These are phyloP conservation scores for Megalops atlanticus DNA, from an alignment of 2,113 vertebrate genomes.

Conservation along the genomic window DNA sequence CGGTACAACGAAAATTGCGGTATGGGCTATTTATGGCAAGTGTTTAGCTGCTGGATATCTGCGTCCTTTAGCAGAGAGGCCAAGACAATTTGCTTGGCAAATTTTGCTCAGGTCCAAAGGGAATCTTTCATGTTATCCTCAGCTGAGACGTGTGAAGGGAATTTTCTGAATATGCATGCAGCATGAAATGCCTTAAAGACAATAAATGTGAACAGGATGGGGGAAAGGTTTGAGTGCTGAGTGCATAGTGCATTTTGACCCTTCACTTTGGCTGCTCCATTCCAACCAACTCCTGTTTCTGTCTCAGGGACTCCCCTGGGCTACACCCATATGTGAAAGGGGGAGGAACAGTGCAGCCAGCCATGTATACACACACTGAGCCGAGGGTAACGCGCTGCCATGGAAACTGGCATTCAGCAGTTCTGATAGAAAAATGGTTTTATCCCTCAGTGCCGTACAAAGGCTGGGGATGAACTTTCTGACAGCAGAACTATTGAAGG, in stretches of 20 bases:
- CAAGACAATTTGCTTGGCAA: too few species aligned
- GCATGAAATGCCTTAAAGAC: too few species aligned
- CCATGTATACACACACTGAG: constrained; percentile 78
- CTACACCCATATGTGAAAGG: constrained; percentile 69
- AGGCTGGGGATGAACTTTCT: constrained; percentile 75
- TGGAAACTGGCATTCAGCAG: constrained; percentile 81
- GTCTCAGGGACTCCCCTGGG: background rate
- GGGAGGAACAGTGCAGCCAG: constrained; percentile 75
- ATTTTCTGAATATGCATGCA: too few species aligned
- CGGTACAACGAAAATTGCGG: too few species aligned
- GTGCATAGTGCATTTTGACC: background rate
- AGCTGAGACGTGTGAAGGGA: too few species aligned
- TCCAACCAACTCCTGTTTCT: background rate
- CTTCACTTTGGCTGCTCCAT: constrained; percentile 60
- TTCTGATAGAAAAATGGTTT: constrained; percentile 80
- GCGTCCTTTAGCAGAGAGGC: too few species aligned
- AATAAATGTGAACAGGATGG: too few species aligned
- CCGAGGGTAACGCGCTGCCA: constrained; percentile 83
- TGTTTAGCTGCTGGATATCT: too few species aligned
- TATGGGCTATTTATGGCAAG: too few species aligned
- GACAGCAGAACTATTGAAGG: constrained; percentile 76
- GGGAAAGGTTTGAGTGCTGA: background rate
- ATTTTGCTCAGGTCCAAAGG: too few species aligned
- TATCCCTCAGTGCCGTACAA: constrained; percentile 83
- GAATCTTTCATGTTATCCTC: too few species aligned